phyloP scores from a whole-genome alignment of 53 echinoderm and acorn worm species.

The Crossaster papposus region DNA sequence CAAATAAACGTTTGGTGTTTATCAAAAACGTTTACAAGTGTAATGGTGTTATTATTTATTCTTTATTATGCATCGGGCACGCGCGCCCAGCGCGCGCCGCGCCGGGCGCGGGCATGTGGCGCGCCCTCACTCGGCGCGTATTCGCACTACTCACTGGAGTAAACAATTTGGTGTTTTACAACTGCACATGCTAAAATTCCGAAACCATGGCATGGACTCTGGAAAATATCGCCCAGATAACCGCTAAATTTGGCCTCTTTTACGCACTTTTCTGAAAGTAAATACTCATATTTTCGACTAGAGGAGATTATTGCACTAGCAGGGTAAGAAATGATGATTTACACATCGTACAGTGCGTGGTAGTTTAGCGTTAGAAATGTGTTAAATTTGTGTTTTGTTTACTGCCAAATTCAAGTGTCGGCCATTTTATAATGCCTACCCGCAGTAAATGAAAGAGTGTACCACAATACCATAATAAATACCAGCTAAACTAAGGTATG shows the following conservation, averaged over 20 bases:
- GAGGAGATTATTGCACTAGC: conserved; percentile 12
- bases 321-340: conserved; percentile 25
- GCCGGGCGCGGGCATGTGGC: too few species aligned
- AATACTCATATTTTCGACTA: conserved; percentile 5
- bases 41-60: too few species aligned
- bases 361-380: conserved; percentile 13
- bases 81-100: too few species aligned
- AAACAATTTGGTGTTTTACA: conserved; percentile 14
- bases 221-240: conserved; percentile 27
- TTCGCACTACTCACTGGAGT: conserved; percentile 39
- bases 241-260: conserved; percentile 27
- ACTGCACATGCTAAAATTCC: conserved; percentile 50
- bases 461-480: too few species aligned
- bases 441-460: too few species aligned
- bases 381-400: conserved; percentile 21
- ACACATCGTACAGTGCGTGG: background rate
- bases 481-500: too few species aligned
- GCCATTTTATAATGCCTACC: too few species aligned
- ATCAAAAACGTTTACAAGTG: too few species aligned
- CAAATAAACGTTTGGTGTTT: too few species aligned
- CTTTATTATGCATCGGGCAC: too few species aligned
- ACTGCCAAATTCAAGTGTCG: conserved; percentile 13
- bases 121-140: conserved; percentile 40
- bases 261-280: background rate
- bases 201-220: conserved; percentile 53